These are phyloP conservation scores for Aythya baeri DNA, from an alignment of 2,113 vertebrate species.

Conservation along the genomic window DNA sequence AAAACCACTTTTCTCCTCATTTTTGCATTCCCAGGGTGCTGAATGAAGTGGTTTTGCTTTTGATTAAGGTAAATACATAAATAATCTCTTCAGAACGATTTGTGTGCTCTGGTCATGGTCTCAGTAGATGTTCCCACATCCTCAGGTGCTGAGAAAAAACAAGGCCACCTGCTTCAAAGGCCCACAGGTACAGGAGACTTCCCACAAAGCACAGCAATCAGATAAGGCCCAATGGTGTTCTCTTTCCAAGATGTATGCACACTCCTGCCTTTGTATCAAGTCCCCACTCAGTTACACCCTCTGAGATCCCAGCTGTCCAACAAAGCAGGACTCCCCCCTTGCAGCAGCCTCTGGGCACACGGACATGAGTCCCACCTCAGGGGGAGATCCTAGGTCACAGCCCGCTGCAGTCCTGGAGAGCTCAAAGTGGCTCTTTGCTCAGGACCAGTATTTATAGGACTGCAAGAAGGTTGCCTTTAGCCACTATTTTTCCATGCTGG, in stretches of 20 bases:
- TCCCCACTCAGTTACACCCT: background rate
- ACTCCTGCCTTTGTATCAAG: rapidly evolving
- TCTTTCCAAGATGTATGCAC: background rate
- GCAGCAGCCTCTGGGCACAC: rapidly evolving
- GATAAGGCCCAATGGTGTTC: rapidly evolving
- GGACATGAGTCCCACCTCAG: too few relatives aligned
- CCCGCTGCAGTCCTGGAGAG: too few relatives aligned
- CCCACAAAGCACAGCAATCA: background rate
- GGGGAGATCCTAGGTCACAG: too few relatives aligned
- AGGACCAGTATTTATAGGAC: too few relatives aligned
- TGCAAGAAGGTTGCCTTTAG: too few relatives aligned
- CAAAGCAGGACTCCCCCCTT: background rate
- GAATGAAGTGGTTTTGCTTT: background rate
- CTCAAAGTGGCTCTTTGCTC: too few relatives aligned
- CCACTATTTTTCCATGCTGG: too few relatives aligned
- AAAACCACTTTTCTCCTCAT: background rate
- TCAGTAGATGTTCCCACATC: background rate
- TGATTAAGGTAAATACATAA: background rate
- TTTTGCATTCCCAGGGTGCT: background rate
- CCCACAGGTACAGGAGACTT: background rate
- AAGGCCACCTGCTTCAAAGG: background rate
- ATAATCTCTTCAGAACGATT: background rate
- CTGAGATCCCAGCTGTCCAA: rapidly evolving
- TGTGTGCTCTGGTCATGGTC: background rate
- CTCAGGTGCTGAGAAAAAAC: background rate